Conservation (phyloP, 2,888 invertebrate genomes). For the Mactromeris polynyma region DNA sequence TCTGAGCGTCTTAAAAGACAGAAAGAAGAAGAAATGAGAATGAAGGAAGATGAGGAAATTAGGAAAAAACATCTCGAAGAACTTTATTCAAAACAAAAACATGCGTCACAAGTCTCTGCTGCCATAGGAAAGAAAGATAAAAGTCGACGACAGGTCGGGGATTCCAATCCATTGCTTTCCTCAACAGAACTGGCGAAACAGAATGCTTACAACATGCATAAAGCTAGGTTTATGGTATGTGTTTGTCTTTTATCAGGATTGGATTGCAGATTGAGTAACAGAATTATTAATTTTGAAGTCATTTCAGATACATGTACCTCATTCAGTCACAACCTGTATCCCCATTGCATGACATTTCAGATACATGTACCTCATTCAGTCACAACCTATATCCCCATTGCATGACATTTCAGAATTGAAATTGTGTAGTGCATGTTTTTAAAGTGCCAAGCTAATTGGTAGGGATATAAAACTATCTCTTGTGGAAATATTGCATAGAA, state of each 20-base stretch:
- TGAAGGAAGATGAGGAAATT: conserved; percentile 85
- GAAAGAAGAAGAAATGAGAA: conserved; percentile 85
- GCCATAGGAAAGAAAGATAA: conserved; percentile 61
- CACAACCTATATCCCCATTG: too few relatives aligned
- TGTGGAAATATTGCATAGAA: too few relatives aligned
- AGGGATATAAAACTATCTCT: too few relatives aligned
- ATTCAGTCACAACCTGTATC: too few relatives aligned
- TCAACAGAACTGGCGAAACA: conserved; percentile 66
- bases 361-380: too few relatives aligned
- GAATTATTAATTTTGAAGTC: too few relatives aligned
- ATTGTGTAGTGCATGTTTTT: too few relatives aligned
- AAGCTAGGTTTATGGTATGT: conserved; percentile 56
- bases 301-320: too few relatives aligned
- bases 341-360: too few relatives aligned
- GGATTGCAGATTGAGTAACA: too few relatives aligned
- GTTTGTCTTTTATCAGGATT: neutral
- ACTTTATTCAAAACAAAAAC: conserved; percentile 77
- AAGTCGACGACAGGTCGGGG: conserved; percentile 35
- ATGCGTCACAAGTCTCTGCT: conserved; percentile 55
- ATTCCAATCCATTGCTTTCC: conserved; percentile 46
- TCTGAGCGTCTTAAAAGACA: conserved; percentile 88
- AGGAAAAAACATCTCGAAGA: conserved; percentile 85
- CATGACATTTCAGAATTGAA: too few relatives aligned
- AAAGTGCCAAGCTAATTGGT: too few relatives aligned
- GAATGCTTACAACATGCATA: conserved; percentile 70